Base-by-base conservation (phyloP, 2,113 vertebrate species). In the Tiliqua scincoides region DNA sequence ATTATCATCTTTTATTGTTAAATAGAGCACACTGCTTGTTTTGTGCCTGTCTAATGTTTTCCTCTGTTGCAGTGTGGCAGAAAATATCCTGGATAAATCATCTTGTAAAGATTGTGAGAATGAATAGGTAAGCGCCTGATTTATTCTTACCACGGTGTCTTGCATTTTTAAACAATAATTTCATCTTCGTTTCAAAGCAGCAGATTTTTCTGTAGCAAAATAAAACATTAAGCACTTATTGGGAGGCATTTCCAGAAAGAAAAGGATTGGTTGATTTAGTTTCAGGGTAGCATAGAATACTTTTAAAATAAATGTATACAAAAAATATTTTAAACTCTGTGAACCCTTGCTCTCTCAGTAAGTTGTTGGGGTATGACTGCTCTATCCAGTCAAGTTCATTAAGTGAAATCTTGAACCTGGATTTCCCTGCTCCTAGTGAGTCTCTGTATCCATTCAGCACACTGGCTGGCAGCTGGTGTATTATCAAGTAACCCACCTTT, bases 1-100 rank as follows among this genome's bases (percentile, higher is more conserved):
- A 27, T 9, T 71, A 37, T 89, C 72, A n/a, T 6, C 43, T 91
- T 87, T 37, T 88, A 6, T 0, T 79, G 87, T 86, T 87, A 85
- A 43, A 48, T 81, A n/a, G 48, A 72, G 20, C 63, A 5, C 14
- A 82, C 52, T 80, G 2, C 62, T 84, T 8, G n/a, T n/a, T 80
- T 85, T 71, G 59, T 81, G 9, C 37, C 10, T 80, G 67, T n/a
- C 15, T 0, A 85, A 82, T 62, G 1, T 89, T 89, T 72, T 73
- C 65, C 85, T 83, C 82, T 89, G 87, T 68, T 88, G 54, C 73
- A 17, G 85, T 63, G 70, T 77, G 84, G 79, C 63, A 35, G 11
- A 85, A 82, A 40, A 52, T 89, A 79, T 32, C 20, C 37, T 54
- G 21, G 48, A 86, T 86, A 87, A 73, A 54, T 68, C 1, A 61